Conservation (phyloP, 2,113 vertebrate species). For the Tragelaphus buxtoni region DNA sequence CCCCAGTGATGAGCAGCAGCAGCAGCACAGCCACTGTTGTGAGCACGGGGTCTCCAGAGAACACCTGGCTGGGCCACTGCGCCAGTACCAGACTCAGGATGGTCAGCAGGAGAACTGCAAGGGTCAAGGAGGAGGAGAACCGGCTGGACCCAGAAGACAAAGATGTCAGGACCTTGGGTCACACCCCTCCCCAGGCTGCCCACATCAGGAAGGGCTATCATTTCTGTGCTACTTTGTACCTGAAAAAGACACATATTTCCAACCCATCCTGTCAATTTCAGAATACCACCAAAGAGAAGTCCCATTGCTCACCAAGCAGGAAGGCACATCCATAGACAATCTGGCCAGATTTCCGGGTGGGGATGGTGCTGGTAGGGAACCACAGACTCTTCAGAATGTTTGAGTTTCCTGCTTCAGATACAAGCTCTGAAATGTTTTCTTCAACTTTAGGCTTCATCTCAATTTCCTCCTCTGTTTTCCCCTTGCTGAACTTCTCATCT, state of each 20-base stretch:
- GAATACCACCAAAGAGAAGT: neutral
- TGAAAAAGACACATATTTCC: too few species aligned
- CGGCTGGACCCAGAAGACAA: too few species aligned
- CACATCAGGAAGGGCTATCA: neutral
- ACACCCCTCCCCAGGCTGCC: too few species aligned
- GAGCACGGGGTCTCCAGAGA: too few species aligned
- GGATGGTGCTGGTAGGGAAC: slow-evolving; percentile 62
- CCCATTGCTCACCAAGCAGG: neutral
- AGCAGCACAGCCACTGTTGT: too few species aligned
- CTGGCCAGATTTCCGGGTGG: slow-evolving; percentile 81
- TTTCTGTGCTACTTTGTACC: neutral
- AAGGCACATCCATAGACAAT: neutral
- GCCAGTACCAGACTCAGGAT: too few species aligned
- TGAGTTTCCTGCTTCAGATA: slow-evolving; percentile 57
- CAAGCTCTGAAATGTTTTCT: slow-evolving; percentile 44
- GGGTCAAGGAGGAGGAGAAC: too few species aligned
- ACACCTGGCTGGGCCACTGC: too few species aligned
- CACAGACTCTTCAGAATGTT: slow-evolving; percentile 70
- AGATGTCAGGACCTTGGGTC: too few species aligned
- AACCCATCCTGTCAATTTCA: neutral
- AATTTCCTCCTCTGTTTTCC: slow-evolving; percentile 71
- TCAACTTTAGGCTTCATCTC: slow-evolving; percentile 70
- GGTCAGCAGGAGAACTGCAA: too few species aligned
- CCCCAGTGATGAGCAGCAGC: too few species aligned
- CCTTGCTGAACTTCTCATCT: slow-evolving; percentile 70